These are phyloP conservation scores for Sympetrum striolatum DNA, from an alignment of 2,888 invertebrate genomes.

Conservation along the genomic window DNA sequence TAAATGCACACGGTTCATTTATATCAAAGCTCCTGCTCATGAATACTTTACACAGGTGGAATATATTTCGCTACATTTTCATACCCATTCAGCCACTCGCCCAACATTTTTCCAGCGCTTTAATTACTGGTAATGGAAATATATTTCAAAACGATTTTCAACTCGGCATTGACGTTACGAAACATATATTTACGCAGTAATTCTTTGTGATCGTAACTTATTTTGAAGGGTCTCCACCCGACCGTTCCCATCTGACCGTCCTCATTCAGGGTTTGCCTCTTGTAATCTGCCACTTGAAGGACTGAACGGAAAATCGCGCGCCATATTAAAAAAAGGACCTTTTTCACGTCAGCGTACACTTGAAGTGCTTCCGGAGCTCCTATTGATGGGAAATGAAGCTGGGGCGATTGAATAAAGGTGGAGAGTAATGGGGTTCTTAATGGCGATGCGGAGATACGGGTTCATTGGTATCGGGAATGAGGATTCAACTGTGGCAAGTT, in stretches of 20 bases:
- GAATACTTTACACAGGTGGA: too few relatives aligned
- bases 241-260: background rate
- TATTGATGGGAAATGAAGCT: conserved; percentile 29
- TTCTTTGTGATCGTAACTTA: background rate
- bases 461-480: conserved; percentile 31
- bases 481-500: background rate
- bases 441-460: conserved; percentile 1
- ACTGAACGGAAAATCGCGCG: conserved; percentile 7
- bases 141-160: background rate
- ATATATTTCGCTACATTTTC: too few relatives aligned
- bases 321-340: background rate
- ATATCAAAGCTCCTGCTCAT: too few relatives aligned
- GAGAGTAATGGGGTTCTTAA: conserved; percentile 21
- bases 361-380: background rate
- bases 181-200: background rate
- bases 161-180: background rate
- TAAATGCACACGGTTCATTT: too few relatives aligned
- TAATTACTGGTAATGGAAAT: background rate
- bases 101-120: too few relatives aligned
- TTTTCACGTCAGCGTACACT: background rate
- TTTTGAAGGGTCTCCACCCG: background rate
- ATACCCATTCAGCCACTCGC: too few relatives aligned
- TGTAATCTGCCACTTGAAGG: conserved; percentile 12
- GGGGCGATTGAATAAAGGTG: conserved; percentile 29
- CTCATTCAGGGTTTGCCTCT: background rate